Base-by-base conservation (phyloP, 1,140 invertebrate genomes). In the Batillaria attramentaria region DNA sequence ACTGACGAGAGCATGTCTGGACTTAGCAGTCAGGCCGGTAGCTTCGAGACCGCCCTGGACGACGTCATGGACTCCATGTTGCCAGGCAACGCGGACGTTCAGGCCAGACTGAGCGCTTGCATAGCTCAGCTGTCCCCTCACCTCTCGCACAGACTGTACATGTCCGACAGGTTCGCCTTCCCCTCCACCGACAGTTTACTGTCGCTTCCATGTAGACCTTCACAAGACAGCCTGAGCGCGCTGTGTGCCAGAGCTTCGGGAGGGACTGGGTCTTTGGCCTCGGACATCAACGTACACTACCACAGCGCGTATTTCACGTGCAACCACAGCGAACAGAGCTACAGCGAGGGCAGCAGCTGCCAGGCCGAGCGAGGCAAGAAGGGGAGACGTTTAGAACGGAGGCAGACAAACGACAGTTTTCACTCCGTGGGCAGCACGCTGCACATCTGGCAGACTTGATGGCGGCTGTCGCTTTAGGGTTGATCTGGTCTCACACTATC, bases 31-130 rank as follows among this genome's bases (percentile, higher is more conserved):
- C 72, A 74, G 46, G 78, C 81, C 0, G 78, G 72, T 1, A 79
- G 77, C 42, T 82, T 79, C 65, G 72, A 75, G 16, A 79, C 81
- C 2, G 81, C 81, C 35, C 43, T 79, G n/a, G 81, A 82, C 43
- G 73, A 75, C n/a, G 42, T 65, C 31, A 75, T 68, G 62, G 69
- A 79, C 24, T 60, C 37, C 43, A 66, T 70, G 73, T 13, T 82
- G 37, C 76, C 76, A 13, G 57, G 37, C 13, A 68, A 57, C 35
- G n/a, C 65, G 20, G 70, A 78, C 42, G 70, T 70, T 24, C 73
- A 75, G 54, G 43, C 79, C 6, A 43, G 62, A 76, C 73, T 76
- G 18, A 65, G 42, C 18, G 24, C 68, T 10, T 72, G 69, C 54
- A 72, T 74, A 20, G 16, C 62, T 18, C 80, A 81, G 37, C 70